Percentiles rank a stretch among this genome's conserved stretches.
phyloP scores from a whole-genome alignment of 2,797 vertebrate species.

The Myripristis jacobus region DNA sequence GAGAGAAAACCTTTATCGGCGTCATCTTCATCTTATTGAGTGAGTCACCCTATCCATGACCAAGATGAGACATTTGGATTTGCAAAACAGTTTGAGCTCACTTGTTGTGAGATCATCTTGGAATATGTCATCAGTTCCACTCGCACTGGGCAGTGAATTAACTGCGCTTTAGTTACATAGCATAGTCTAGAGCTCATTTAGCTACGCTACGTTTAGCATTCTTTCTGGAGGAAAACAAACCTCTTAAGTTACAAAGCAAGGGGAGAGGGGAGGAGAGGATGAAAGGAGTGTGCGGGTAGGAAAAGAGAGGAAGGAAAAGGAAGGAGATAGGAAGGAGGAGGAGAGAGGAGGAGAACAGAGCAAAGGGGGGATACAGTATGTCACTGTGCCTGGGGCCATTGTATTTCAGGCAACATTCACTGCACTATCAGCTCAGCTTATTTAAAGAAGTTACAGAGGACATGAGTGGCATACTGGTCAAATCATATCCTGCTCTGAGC shows the following conservation, averaged over 20 bases:
- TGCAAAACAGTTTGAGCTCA: conserved; percentile 41
- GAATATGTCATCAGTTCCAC: conserved; percentile 71
- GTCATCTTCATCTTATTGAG: conserved; percentile 32
- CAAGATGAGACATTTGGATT: conserved; percentile 57
- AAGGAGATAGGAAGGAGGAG: too few species aligned
- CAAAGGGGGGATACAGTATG: conserved; percentile 29
- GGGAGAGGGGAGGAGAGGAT: conserved; percentile 1
- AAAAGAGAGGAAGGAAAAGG: too few species aligned
- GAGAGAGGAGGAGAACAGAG: conserved; percentile 23
- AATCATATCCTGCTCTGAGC: conserved; percentile 18
- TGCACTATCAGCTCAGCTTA: conserved; percentile 50
- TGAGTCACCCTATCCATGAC: conserved; percentile 54
- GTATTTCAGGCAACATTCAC: conserved; percentile 61
- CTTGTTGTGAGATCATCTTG: conserved; percentile 69
- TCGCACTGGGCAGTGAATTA: conserved; percentile 41
- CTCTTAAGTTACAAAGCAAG: conserved; percentile 24
- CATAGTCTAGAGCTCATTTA: conserved; percentile 53
- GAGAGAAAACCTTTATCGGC: background rate
- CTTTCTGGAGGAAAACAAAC: conserved; percentile 29
- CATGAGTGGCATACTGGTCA: conserved; percentile 20
- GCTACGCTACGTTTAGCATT: conserved; percentile 27
- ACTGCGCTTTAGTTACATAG: conserved; percentile 40
- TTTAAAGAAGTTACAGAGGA: conserved; percentile 42
- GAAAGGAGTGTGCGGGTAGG: conserved; percentile 23
- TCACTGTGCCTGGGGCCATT: conserved; percentile 34